Evolutionary conservation across 2,888 invertebrate genomes (phyloP).

Genomic region (Seira ritae): DNA sequence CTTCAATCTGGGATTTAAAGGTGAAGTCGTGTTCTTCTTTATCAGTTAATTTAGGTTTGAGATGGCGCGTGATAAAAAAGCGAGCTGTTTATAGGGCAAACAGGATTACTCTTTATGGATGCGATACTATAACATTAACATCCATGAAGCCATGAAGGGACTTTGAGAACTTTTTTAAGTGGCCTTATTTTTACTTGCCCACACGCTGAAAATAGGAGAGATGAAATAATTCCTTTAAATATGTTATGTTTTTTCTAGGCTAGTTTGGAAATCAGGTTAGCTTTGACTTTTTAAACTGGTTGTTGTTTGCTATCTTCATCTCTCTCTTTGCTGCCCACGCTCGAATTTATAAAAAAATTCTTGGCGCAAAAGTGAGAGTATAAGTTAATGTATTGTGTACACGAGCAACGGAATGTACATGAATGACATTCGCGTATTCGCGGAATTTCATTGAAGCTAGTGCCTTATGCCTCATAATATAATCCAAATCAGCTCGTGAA

Average conservation of each 20-base stretch:
- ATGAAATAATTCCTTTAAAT: neutral
- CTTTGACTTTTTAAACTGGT: neutral
- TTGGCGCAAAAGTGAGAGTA: too few species aligned
- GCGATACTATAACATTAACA: too few species aligned
- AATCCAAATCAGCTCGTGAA: too few species aligned
- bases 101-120: neutral
- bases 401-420: too few species aligned
- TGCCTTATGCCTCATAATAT: too few species aligned
- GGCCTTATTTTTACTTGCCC: neutral
- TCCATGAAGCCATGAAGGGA: neutral
- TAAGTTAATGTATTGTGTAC: too few species aligned
- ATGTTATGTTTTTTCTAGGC: slow-evolving; percentile 1
- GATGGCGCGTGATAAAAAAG: slow-evolving; percentile 10
- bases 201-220: neutral
- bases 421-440: too few species aligned
- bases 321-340: neutral
- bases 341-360: too few species aligned
- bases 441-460: too few species aligned
- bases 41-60: neutral
- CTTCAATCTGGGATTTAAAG: neutral
- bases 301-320: neutral
- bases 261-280: neutral
- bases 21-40: slow-evolving; percentile 11
- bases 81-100: neutral
- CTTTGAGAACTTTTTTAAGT: neutral